Base-by-base conservation (phyloP, 2,113 vertebrate genomes). In the Hippolais icterina region DNA sequence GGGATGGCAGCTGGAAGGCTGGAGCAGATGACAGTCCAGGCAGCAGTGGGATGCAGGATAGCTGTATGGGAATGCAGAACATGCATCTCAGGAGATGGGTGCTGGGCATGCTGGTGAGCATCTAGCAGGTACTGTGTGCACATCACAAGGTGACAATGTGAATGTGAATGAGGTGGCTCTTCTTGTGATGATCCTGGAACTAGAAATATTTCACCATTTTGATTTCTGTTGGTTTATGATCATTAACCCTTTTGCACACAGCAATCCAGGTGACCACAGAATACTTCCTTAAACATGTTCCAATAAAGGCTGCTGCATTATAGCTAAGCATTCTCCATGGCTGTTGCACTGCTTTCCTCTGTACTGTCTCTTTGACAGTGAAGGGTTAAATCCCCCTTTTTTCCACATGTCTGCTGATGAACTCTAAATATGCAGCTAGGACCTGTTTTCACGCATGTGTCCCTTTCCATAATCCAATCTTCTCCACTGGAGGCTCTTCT, bases 381-480 rank as follows among this genome's bases (percentile, higher is more conserved):
- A 90, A 69, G 89, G 65, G 92, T 96, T 94, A 95, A 93, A 72
- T 39, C 42, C 15, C 11, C 22, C 22, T 66, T 88, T 64, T 71
- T 60, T 68, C 50, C 21, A 12, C 5, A 5, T 68, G 88, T 39
- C 80, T 82, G 82, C 63, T 83, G 87, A 81, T 82, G 86, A 90
- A 75, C 77, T 83, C 71, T 71, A 91, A 92, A 94, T 95, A 77
- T 71, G 86, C 88, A 90, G 64, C 88, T 56, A 71, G 85, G 80
- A 94, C 93, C 71, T 87, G 41, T 83, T 92, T 92, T 94, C 90
- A 87, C 1, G 10, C 60, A 29, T 83, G 50, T 80, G 79, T 93
- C 80, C 76, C 23, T 84, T 78, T 81, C 49, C 70, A 53, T 96
- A 97, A 97, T 96, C 96, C 93, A 92, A 47, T 97, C 92, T 93